Base-by-base conservation (phyloP, 2,113 vertebrate genomes). In the Ageneiosus marmoratus region DNA sequence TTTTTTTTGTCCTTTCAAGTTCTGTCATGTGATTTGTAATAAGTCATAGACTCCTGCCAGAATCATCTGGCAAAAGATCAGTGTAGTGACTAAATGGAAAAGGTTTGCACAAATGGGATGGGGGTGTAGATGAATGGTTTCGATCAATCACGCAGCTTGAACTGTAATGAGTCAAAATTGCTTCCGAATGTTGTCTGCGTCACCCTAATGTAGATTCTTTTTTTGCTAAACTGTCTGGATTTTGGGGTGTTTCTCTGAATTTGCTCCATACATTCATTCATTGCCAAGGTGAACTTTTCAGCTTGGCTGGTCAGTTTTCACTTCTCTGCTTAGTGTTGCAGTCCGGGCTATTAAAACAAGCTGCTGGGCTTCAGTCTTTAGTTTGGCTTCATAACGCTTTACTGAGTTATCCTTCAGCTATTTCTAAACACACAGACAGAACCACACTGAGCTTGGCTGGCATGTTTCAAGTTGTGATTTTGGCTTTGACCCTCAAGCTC, bases 111-210 rank as follows among this genome's bases (percentile, higher is more conserved):
- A 74, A 55, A 55, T 55, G 20, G 50, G 77, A 58, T 79, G 41
- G 27, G 81, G 62, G n/a, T 83, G 83, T 76, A 83, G 44, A 74
- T 72, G 72, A 88, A 88, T 85, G 85, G 77, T 90, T 91, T 91
- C 88, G 87, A 92, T 90, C 88, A 89, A 70, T 81, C 74, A 63
- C 86, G 85, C 84, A 86, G 89, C 90, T 90, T 82, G 15, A 87
- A 86, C 85, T 83, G 80, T 87, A 93, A 93, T 93, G 86, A 89
- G 82, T 77, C 77, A 3, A 92, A 93, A 93, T 89, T 92, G 89
- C 86, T 93, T 91, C 90, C 78, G 86, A 89, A 93, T 92, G 91
- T 90, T 84, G 85, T 87, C 84, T 58, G 87, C 32, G 65, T 89
- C 87, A 83, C 78, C 69, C 79, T 69, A 75, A 20, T 73, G 29